Conservation (phyloP, 2,888 invertebrate genomes). For the Netelia inedita region DNA sequence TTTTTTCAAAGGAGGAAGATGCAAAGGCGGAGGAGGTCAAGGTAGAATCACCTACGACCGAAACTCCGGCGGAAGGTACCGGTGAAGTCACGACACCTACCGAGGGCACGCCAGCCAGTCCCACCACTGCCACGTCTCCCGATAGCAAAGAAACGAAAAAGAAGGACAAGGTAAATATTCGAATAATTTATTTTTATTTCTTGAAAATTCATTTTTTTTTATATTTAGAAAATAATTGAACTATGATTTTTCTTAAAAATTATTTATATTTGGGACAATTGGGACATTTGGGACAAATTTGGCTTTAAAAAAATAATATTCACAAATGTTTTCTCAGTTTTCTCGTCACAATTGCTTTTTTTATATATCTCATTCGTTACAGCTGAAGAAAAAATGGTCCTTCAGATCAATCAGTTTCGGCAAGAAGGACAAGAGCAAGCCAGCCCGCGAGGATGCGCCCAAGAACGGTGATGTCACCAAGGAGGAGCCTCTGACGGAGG, state of each 20-base stretch:
- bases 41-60: conserved; percentile 77
- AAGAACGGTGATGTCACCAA: conserved; percentile 88
- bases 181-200: conserved; percentile 1
- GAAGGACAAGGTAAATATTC: conserved; percentile 80
- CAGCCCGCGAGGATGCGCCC: conserved; percentile 88
- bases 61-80: conserved; percentile 79
- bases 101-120: conserved; percentile 80
- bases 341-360: conserved; percentile 41
- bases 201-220: conserved; percentile 40
- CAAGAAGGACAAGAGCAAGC: conserved; percentile 95
- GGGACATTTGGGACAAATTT: no score
- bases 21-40: conserved; percentile 80
- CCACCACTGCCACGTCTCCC: conserved; percentile 80
- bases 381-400: conserved; percentile 96
- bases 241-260: conserved; percentile 13
- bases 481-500: conserved; percentile 88
- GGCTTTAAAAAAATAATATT: not conserved
- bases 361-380: conserved; percentile 75
- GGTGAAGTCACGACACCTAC: conserved; percentile 83
- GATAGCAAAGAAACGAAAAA: conserved; percentile 84
- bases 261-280: no score
- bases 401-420: conserved; percentile 95
- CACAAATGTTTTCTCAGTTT: conserved; percentile 27
- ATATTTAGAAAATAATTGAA: conserved; percentile 40
- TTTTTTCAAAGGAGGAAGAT: conserved; percentile 74